Evolutionary conservation across 2,797 vertebrate species (phyloP), one percentile per base, ranked within the genome.

Genomic region (Thaleichthys pacificus): DNA sequence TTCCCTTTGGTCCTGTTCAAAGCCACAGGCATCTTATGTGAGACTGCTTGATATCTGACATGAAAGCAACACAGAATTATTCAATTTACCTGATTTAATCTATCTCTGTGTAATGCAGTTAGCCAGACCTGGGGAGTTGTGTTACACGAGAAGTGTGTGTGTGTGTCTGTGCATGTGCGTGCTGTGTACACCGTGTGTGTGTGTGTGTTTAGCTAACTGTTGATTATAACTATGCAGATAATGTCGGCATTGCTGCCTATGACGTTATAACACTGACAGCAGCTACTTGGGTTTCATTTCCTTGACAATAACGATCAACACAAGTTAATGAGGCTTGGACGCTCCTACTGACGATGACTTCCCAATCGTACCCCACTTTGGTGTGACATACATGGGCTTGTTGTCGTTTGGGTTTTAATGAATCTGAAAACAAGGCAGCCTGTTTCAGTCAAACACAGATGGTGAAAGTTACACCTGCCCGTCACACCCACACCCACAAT

Each of bases 401-500:
- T 47, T 47, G 42, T 47, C 42, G 12, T 47, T 47, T 47, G 42
- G 9, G 42, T 47, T 12, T 8, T 8, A 8, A 47, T 14, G 9
- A 3, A 47, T 47, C 42, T 14, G 42, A 47, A 47, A 47, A 47
- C 42, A 47, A 47, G 42, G 9, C 42, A 12, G 42, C 9, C 42
- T 47, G 42, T 47, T 47, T 47, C 35, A 68, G 32, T 65, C 73
- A 47, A 32, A 62, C 47, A 61, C 64, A 42, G 84, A 85, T 80
- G 83, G 54, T 35, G 80, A 86, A 83, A 91, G 54, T 69, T 78
- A 87, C 88, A 88, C 86, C 89, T 91, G 89, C 86, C 76, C 8
- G 19, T 49, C 38, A 57, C 17, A 22, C 32, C 5, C 54, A 17
- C 68, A 54, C 30, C 76, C 77, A 70, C 69, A 77, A 82, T 84